Evolutionary conservation across 2,888 invertebrate species (phyloP).

Genomic region (Amphipyra tragopoginis): DNA sequence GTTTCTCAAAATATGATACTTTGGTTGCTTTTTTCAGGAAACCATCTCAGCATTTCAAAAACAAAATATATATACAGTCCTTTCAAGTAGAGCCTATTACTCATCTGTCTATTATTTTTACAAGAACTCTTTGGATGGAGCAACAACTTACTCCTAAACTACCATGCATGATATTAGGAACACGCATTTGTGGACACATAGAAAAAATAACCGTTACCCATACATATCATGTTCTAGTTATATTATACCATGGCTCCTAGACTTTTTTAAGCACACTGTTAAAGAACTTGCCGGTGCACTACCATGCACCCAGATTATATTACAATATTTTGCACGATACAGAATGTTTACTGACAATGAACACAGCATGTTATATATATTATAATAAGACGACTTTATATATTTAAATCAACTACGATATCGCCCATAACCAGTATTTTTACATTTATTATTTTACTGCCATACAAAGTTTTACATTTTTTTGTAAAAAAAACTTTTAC

Average conservation of each 20-base stretch:
- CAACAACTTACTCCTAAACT: conserved; percentile 24
- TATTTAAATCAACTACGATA: conserved; percentile 46
- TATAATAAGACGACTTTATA: conserved; percentile 28
- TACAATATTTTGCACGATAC: conserved; percentile 49
- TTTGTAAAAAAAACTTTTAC: no score
- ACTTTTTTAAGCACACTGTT: conserved; percentile 11
- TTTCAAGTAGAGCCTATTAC: conserved; percentile 28
- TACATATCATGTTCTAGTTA: conserved; percentile 14
- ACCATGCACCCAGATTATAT: conserved; percentile 4
- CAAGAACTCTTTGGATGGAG: conserved; percentile 16
- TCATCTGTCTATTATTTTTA: conserved; percentile 24
- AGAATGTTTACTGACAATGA: conserved; percentile 38
- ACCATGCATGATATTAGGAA: conserved; percentile 43
- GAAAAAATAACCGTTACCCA: conserved; percentile 33
- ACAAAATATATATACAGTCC: conserved; percentile 15
- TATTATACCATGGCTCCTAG: conserved; percentile 15
- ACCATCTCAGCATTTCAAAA: conserved; percentile 2
- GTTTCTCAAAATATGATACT: conserved; percentile 8
- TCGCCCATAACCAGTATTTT: conserved; percentile 28
- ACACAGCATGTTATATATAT: conserved; percentile 50
- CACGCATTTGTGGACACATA: conserved; percentile 41
- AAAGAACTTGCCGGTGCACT: conserved; percentile 14
- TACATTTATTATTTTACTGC: no score
- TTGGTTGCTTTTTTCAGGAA: conserved; percentile 12
- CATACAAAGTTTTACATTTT: no score